These are phyloP conservation scores for Drosophila antonietae DNA, from an alignment of 2,888 invertebrate genomes.

Conservation along the genomic window DNA sequence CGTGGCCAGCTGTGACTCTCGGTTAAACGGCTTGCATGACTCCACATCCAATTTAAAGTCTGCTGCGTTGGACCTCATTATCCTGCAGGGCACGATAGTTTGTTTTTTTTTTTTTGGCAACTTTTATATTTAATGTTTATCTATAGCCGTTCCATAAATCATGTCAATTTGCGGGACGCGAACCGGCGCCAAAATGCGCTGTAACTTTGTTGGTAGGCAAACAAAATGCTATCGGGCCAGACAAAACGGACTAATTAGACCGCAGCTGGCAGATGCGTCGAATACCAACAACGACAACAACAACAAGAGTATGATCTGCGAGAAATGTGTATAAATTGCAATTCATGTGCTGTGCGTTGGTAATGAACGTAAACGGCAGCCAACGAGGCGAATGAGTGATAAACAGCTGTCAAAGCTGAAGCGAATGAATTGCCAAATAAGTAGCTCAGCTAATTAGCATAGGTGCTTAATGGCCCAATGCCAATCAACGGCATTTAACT, in stretches of 20 bases:
- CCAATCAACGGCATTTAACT: background rate
- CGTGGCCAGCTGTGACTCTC: conserved; percentile 43
- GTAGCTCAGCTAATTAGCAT: background rate
- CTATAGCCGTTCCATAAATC: conserved; percentile 47
- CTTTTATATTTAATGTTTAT: conserved; percentile 31
- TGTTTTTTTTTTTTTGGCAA: conserved; percentile 23
- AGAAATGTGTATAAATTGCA: conserved; percentile 14
- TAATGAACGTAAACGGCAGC: conserved; percentile 18
- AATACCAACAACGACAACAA: conserved; percentile 18
- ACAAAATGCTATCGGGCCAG: background rate
- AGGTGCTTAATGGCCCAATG: background rate
- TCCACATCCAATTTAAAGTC: conserved; percentile 14
- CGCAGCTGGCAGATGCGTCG: conserved; percentile 4
- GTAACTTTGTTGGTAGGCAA: conserved; percentile 25
- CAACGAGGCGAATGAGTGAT: conserved; percentile 42
- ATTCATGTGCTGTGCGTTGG: conserved; percentile 16
- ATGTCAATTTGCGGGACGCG: conserved; percentile 42
- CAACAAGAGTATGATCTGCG: conserved; percentile 6
- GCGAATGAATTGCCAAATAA: conserved; percentile 2
- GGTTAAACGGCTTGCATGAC: conserved; percentile 45
- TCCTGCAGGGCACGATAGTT: conserved; percentile 52
- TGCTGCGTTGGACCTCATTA: conserved; percentile 52
- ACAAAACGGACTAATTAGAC: conserved; percentile 56
- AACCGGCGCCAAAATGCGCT: conserved; percentile 45
- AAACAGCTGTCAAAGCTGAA: conserved; percentile 4